Evolutionary conservation across 1,140 invertebrate species (phyloP).

Genomic region (Drosophila burlai): DNA sequence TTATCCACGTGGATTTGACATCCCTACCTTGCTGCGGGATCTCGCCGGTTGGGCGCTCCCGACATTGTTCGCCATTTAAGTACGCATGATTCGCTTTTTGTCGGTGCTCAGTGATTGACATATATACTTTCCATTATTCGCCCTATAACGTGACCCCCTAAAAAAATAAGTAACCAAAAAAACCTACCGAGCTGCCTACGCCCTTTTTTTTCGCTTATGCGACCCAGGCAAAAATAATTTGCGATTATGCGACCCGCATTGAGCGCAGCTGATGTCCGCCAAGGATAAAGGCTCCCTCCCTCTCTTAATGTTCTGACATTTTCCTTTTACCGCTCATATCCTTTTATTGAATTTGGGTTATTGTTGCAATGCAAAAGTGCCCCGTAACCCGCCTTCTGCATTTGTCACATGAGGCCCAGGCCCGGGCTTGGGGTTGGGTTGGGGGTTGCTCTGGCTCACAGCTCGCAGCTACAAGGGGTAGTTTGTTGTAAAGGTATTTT

Average conservation of each 20-base stretch:
- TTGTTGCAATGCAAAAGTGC: slow-evolving; percentile 66
- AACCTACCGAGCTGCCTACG: slow-evolving; percentile 36
- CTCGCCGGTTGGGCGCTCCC: slow-evolving; percentile 8
- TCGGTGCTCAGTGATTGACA: slow-evolving; percentile 71
- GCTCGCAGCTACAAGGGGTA: slow-evolving; percentile 26
- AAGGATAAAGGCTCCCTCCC: slow-evolving; percentile 45
- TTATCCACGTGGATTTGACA: slow-evolving; percentile 23
- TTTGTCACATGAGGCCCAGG: slow-evolving; percentile 54
- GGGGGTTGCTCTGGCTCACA: slow-evolving; percentile 8
- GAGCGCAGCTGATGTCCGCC: slow-evolving; percentile 63
- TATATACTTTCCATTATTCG: slow-evolving; percentile 76
- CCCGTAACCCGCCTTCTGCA: slow-evolving; percentile 50
- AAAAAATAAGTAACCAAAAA: slow-evolving; percentile 33
- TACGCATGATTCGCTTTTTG: slow-evolving; percentile 67
- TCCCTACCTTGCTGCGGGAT: slow-evolving; percentile 25
- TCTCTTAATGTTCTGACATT: slow-evolving; percentile 37
- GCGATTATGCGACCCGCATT: slow-evolving; percentile 74
- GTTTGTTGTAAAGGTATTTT: slow-evolving; percentile 68
- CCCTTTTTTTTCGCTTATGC: slow-evolving; percentile 26
- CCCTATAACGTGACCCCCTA: slow-evolving; percentile 53
- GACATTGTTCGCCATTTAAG: slow-evolving; percentile 55
- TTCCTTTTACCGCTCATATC: slow-evolving; percentile 55
- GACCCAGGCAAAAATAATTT: slow-evolving; percentile 61
- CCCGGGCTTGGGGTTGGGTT: slow-evolving; percentile 4
- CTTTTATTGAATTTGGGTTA: slow-evolving; percentile 74